phyloP scores from a whole-genome alignment of 2,888 invertebrate species.

The Nesidiocoris tenuis region DNA sequence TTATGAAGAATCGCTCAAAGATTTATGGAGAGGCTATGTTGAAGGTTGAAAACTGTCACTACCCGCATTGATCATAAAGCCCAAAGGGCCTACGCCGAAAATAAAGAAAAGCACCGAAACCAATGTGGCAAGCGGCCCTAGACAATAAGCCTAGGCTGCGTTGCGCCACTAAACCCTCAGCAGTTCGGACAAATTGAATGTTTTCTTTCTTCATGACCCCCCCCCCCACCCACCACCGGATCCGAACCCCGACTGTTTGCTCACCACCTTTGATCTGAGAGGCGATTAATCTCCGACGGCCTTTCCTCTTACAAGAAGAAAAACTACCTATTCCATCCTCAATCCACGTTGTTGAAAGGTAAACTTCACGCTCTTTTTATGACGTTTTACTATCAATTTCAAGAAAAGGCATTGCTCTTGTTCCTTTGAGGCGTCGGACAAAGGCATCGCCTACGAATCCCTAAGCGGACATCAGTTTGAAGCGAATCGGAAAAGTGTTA shows the following conservation, averaged over 20 bases:
- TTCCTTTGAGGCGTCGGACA: slow-evolving; percentile 38
- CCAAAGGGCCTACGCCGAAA: too few species aligned
- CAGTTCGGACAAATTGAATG: slow-evolving; percentile 40
- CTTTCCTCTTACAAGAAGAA: slow-evolving; percentile 8
- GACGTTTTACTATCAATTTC: slow-evolving; percentile 39
- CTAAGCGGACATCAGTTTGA: background rate
- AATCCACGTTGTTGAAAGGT: slow-evolving; percentile 1
- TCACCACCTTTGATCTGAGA: slow-evolving; percentile 41
- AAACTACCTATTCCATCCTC: slow-evolving; percentile 13
- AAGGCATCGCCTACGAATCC: slow-evolving; percentile 30
- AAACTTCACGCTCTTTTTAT: slow-evolving; percentile 39
- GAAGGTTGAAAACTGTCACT: background rate
- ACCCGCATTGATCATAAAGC: too few species aligned
- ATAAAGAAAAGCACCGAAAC: slow-evolving; percentile 33
- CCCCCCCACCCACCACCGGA: background rate
- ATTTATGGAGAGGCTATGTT: too few species aligned
- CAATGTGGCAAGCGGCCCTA: slow-evolving; percentile 33
- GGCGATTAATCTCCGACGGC: slow-evolving; percentile 35
- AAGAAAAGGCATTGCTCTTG: slow-evolving; percentile 15
- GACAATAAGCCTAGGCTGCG: slow-evolving; percentile 11
- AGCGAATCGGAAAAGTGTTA: background rate
- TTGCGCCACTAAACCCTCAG: too few species aligned
- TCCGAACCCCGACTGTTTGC: slow-evolving; percentile 18
- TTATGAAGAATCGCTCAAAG: too few species aligned
- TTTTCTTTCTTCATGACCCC: slow-evolving; percentile 41